These are phyloP conservation scores for Pinna nobilis DNA, from an alignment of 1,140 invertebrate species.

Conservation along the genomic window DNA sequence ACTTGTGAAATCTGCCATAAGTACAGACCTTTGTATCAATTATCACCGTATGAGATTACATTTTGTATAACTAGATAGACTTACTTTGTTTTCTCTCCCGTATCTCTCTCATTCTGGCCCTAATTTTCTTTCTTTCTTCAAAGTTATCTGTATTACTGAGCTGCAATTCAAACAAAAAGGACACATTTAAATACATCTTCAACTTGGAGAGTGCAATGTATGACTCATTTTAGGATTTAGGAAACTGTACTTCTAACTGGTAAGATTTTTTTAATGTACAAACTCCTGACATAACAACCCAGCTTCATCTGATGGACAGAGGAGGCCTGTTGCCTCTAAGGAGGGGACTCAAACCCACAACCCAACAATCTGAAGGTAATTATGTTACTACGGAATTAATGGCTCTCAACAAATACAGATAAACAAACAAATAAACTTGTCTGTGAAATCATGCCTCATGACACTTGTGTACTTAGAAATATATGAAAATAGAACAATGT, in stretches of 20 bases:
- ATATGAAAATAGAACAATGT: too few relatives aligned
- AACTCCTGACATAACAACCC: not conserved
- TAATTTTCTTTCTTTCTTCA: constrained; percentile 88
- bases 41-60: too few relatives aligned
- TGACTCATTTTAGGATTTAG: not conserved
- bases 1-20: too few relatives aligned
- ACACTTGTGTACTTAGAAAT: too few relatives aligned
- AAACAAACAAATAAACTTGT: too few relatives aligned
- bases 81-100: constrained; percentile 75
- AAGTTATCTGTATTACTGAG: constrained; percentile 89
- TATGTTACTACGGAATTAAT: too few relatives aligned
- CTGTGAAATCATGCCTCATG: too few relatives aligned
- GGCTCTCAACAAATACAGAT: too few relatives aligned
- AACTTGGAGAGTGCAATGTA: not conserved
- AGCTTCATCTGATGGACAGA: not conserved
- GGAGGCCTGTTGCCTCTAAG: not conserved
- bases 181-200: not conserved
- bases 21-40: too few relatives aligned
- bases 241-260: not conserved
- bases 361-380: too few relatives aligned
- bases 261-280: not conserved
- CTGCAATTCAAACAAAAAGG: constrained; percentile 76
- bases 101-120: constrained; percentile 85
- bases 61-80: too few relatives aligned
- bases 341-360: not conserved